These are phyloP conservation scores for Drosophila paramelanica DNA, from an alignment of 2,888 invertebrate genomes.

Conservation along the genomic window DNA sequence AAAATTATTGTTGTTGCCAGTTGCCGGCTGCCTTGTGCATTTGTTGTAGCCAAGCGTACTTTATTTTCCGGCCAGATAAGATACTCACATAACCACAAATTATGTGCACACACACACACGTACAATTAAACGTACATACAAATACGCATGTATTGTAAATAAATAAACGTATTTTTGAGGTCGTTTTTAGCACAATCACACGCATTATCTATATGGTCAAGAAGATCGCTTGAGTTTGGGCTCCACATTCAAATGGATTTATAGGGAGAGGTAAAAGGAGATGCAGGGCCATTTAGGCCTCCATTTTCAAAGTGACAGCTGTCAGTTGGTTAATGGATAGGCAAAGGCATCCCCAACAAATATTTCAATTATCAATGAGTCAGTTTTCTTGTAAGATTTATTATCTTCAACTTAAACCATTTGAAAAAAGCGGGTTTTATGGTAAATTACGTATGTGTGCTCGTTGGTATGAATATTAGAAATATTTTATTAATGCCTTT, in stretches of 20 bases:
- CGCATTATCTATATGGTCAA: not conserved
- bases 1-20: slow-evolving; percentile 13
- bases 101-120: not conserved
- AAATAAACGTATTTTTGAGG: slow-evolving; percentile 60
- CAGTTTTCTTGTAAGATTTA: slow-evolving; percentile 14
- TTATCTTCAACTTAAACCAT: slow-evolving; percentile 9
- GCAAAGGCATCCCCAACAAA: slow-evolving; percentile 4
- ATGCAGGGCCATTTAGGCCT: slow-evolving; percentile 3
- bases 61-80: slow-evolving; percentile 65
- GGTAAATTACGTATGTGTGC: not conserved
- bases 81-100: slow-evolving; percentile 45
- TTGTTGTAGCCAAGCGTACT: slow-evolving; percentile 36
- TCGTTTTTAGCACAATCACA: slow-evolving; percentile 64
- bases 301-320: slow-evolving; percentile 22
- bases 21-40: slow-evolving; percentile 44
- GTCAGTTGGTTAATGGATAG: slow-evolving; percentile 19
- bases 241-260: no score
- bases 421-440: not conserved
- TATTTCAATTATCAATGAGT: slow-evolving; percentile 22
- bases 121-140: not conserved
- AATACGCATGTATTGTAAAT: slow-evolving; percentile 46
- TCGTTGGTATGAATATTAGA: not conserved
- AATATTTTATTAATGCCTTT: not conserved
- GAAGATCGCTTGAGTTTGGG: not conserved
- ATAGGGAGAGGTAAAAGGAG: not conserved